Evolutionary conservation across 1,140 invertebrate species (phyloP).

Genomic region (Aleiodes sp.): DNA sequence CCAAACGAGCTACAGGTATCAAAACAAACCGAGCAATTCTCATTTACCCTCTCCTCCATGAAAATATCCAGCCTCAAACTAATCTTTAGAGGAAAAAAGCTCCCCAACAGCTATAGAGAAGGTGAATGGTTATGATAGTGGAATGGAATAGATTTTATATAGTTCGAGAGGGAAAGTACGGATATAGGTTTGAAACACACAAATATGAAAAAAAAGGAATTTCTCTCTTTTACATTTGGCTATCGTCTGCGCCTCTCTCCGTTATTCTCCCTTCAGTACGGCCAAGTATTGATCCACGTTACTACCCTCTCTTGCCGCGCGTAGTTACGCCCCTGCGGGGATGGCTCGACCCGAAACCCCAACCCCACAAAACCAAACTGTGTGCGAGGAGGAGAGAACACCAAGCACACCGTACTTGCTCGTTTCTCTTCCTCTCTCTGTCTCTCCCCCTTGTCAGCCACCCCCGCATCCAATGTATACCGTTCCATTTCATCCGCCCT

Average conservation of each 20-base stretch:
- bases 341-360: constrained; percentile 29
- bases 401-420: background rate
- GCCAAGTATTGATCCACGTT: constrained; percentile 33
- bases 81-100: background rate
- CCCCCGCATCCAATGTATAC: constrained; percentile 7
- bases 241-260: constrained; percentile 24
- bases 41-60: constrained; percentile 15
- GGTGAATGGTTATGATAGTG: too few relatives aligned
- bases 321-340: constrained; percentile 35
- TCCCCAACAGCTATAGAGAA: background rate
- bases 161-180: too few relatives aligned
- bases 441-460: background rate
- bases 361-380: constrained; percentile 33
- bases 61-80: background rate
- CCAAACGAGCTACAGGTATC: background rate
- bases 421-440: background rate
- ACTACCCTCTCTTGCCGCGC: constrained; percentile 25
- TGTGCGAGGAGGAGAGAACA: constrained; percentile 17
- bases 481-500: constrained; percentile 13
- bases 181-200: too few relatives aligned
- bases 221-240: constrained; percentile 2
- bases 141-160: too few relatives aligned
- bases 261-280: constrained; percentile 22
- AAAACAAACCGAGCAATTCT: constrained; percentile 33
- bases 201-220: too few relatives aligned